phyloP scores from a whole-genome alignment of 2,888 invertebrate genomes.

The Troilus luridus region DNA sequence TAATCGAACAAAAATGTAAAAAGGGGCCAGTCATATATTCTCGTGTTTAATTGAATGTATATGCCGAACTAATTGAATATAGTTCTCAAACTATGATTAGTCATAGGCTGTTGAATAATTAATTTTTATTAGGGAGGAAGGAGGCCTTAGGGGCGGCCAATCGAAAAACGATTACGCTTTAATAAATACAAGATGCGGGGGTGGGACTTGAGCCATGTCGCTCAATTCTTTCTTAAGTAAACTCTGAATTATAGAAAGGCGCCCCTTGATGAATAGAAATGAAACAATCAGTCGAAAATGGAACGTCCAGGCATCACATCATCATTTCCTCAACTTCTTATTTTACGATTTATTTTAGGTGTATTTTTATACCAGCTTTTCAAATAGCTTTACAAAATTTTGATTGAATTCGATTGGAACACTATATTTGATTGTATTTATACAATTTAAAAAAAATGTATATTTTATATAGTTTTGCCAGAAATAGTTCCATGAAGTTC shows the following conservation, averaged over 20 bases:
- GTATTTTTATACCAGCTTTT: not conserved
- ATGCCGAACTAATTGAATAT: not conserved
- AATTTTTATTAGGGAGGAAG: not conserved
- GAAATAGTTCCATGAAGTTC: too few relatives aligned
- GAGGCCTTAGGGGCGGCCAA: not conserved
- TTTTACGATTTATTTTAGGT: not conserved
- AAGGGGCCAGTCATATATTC: not conserved
- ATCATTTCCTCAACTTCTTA: not conserved
- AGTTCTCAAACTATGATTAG: not conserved
- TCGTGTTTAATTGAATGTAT: not conserved
- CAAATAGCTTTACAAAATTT: not conserved
- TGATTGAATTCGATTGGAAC: not conserved
- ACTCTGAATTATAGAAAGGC: not conserved
- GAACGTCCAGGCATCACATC: not conserved
- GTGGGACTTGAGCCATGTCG: not conserved
- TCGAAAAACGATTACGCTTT: not conserved
- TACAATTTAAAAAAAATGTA: too few relatives aligned
- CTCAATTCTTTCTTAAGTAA: constrained; percentile 6
- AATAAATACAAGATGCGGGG: constrained; percentile 7
- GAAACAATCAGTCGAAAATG: not conserved
- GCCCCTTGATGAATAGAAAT: not conserved
- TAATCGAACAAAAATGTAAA: not conserved
- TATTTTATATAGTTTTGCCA: too few relatives aligned
- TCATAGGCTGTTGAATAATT: not conserved
- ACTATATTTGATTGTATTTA: too few relatives aligned